These are phyloP conservation scores for Venustoraphidia nigricollis DNA, from an alignment of 2,888 invertebrate genomes.

Conservation along the genomic window DNA sequence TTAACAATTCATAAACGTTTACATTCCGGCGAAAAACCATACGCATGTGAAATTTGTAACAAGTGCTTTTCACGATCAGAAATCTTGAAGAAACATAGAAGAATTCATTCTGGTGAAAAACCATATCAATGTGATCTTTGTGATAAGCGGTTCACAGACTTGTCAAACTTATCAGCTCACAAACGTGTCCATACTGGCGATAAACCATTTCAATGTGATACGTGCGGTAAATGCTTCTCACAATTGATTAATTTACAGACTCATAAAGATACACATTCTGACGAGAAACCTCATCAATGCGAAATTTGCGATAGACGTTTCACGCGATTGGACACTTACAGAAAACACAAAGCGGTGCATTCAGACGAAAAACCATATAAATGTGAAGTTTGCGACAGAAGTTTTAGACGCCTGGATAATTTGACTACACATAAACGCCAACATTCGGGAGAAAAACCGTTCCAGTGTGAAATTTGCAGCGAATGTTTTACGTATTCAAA, in stretches of 20 bases:
- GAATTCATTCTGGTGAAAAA: neutral
- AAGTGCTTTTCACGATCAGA: neutral
- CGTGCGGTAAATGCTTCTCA: neutral
- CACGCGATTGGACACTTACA: neutral
- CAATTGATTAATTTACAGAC: neutral
- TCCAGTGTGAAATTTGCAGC: neutral
- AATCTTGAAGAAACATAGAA: neutral
- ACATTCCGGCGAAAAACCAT: neutral
- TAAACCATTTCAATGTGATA: neutral
- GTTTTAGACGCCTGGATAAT: neutral
- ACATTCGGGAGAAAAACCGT: neutral
- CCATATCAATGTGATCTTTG: neutral
- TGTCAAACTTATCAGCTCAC: neutral
- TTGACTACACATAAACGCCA: neutral
- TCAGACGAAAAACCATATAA: neutral
- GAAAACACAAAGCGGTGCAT: neutral
- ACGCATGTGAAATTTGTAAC: neutral
- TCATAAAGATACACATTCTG: neutral
- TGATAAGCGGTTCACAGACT: neutral
- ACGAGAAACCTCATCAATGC: neutral
- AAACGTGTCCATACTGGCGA: neutral
- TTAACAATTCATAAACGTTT: no score
- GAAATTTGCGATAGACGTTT: neutral
- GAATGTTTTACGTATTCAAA: neutral
- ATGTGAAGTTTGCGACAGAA: neutral